Evolutionary conservation across 2,888 invertebrate genomes (phyloP), one percentile per base, ranked within the genome.

Genomic region (Asteroscopus sphinx): DNA sequence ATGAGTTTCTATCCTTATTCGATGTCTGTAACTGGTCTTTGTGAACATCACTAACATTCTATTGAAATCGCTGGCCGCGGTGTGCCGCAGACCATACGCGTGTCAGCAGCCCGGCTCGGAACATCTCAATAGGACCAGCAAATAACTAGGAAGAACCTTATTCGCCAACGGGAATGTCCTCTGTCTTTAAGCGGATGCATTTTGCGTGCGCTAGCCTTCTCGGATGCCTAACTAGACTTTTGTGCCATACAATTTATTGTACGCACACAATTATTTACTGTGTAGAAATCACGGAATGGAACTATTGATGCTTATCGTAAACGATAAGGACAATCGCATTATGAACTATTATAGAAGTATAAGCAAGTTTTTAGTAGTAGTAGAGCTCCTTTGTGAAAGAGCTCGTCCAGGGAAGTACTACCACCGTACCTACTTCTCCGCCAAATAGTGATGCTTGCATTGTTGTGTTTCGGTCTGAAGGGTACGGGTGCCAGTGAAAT

Each of bases 111-210:
- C 67, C 63, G 68, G 71, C 76, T 75, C 66, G 82, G 86, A 92
- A 93, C 92, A 87, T 92, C 92, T 93, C 91, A 92, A 93, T 93
- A 86, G 77, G 61, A 67, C 74, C 76, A 70, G 78, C 61, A 75
- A 81, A 83, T 86, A 76, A 83, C 80, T 78, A 76, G 75, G 77
- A 80, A 80, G 80, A 73, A 79, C 85, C 90, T 85, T 90, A 90
- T 87, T 86, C 82, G 86, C 81, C 70, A 69, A 85, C 70, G 71
- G 85, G 87, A 85, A 87, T 85, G 81, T 82, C 73, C 77, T 73
- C 74, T 82, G 81, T 85, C 78, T 80, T 80, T 73, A 78, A 80
- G 73, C 81, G 80, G 79, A 84, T 78, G 80, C 80, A 83, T 81
- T 66, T 72, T 68, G 61, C 73, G 73, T 72, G 72, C 62, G 52